Conservation (phyloP, 1,140 invertebrate genomes). For the Phymastichus coffea region DNA sequence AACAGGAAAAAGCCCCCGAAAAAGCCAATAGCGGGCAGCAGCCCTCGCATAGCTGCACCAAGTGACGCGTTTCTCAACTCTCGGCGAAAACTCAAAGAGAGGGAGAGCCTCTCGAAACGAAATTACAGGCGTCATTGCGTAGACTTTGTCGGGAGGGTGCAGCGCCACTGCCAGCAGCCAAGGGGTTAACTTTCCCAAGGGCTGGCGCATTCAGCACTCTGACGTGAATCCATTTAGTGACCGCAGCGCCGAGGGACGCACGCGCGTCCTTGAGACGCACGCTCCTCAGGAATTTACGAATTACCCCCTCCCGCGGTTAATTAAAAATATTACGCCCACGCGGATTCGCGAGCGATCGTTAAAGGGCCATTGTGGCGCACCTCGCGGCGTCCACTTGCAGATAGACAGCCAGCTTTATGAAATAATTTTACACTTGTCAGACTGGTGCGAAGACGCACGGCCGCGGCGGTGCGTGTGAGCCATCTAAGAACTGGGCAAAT, state of each 20-base stretch:
- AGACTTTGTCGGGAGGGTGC: not conserved
- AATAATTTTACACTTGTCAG: not conserved
- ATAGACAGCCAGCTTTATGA: not conserved
- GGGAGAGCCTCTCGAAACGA: conserved; percentile 9
- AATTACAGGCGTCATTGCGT: conserved; percentile 19
- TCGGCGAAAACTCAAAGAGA: no score
- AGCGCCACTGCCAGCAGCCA: not conserved
- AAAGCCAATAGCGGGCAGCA: no score
- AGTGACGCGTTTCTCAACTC: no score
- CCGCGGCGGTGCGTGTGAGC: not conserved
- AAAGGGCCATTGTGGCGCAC: no score
- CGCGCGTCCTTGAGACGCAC: conserved; percentile 10
- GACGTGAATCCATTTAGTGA: conserved; percentile 52
- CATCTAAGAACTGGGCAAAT: not conserved
- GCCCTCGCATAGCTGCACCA: not conserved
- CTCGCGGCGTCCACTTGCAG: not conserved
- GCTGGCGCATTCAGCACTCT: conserved; percentile 40
- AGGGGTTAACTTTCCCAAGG: conserved; percentile 33
- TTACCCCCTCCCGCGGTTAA: not conserved
- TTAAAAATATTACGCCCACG: conserved; percentile 14
- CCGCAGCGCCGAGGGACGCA: conserved; percentile 41
- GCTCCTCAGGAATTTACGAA: conserved; percentile 13
- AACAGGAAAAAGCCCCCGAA: no score
- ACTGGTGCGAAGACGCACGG: not conserved
- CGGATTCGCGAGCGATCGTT: not conserved